Conservation (phyloP, 2,113 vertebrate species). For the Petromus typicus region DNA sequence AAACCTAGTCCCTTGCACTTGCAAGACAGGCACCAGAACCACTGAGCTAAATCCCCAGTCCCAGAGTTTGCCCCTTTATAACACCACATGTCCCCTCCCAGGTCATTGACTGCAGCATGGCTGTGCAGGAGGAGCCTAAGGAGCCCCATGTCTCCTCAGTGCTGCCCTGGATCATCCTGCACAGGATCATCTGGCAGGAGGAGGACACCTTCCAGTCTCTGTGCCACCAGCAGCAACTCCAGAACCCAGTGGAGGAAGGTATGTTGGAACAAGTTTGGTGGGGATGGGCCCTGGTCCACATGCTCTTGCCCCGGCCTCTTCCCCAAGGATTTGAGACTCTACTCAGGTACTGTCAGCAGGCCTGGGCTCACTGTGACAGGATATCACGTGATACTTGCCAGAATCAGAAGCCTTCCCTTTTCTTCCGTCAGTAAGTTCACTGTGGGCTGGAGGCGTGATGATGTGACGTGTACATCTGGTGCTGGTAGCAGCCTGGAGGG, state of each 20-base stretch:
- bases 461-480: neutral
- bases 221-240: constrained; percentile 89
- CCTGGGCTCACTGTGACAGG: neutral
- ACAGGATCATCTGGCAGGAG: constrained; percentile 95
- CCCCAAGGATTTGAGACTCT: neutral
- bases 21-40: no score
- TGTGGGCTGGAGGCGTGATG: neutral
- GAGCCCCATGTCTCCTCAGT: constrained; percentile 96
- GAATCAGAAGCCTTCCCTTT: neutral
- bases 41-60: no score
- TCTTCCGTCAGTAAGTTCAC: neutral
- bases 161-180: constrained; percentile 96
- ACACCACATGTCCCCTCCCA: constrained; percentile 50
- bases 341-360: neutral
- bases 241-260: constrained; percentile 91
- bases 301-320: neutral
- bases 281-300: neutral
- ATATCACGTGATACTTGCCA: neutral
- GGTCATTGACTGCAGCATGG: constrained; percentile 97
- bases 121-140: constrained; percentile 93
- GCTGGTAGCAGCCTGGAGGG: neutral
- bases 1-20: no score
- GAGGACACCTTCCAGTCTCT: constrained; percentile 93
- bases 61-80: neutral
- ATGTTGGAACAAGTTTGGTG: accelerated